A percentile compares a stretch with the other conserved stretches of the same genome.
Evolutionary conservation across 2,888 invertebrate species (phyloP).

Genomic region (Luffia ferchaultella): DNA sequence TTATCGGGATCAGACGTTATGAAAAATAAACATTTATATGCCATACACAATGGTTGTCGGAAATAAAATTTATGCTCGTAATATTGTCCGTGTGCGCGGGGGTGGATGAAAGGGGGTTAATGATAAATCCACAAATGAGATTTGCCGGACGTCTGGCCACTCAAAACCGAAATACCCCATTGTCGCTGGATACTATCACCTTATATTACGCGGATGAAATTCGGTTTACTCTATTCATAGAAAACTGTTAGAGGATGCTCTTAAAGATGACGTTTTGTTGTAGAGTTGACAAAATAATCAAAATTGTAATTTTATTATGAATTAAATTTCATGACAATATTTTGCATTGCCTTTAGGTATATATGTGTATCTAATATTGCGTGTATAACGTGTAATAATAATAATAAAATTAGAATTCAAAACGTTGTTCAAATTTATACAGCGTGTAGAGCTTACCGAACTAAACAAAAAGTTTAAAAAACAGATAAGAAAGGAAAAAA

Average conservation of each 20-base stretch:
- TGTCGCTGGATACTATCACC: slow-evolving; percentile 60
- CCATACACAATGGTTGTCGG: slow-evolving; percentile 40
- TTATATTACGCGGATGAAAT: slow-evolving; percentile 48
- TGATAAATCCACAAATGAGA: slow-evolving; percentile 67
- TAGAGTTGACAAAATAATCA: too few species aligned
- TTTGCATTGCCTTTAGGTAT: too few species aligned
- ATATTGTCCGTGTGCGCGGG: slow-evolving; percentile 41
- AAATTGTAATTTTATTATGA: too few species aligned
- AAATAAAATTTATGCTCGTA: slow-evolving; percentile 45
- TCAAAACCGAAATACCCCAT: slow-evolving; percentile 48
- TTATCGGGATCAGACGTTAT: slow-evolving; percentile 27
- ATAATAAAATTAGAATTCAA: too few species aligned
- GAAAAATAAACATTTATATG: slow-evolving; percentile 45
- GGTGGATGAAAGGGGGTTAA: slow-evolving; percentile 63
- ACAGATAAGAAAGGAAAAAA: too few species aligned
- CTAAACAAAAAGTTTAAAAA: too few species aligned
- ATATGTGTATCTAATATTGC: too few species aligned
- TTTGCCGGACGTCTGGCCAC: slow-evolving; percentile 62
- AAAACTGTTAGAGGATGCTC: slow-evolving; percentile 28
- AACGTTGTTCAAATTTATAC: too few species aligned
- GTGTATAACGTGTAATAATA: too few species aligned
- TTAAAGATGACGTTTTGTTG: neutral
- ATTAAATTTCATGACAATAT: too few species aligned
- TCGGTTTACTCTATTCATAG: slow-evolving; percentile 32
- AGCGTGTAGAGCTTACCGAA: too few species aligned